A percentile compares a stretch with the other conserved stretches of the same genome.
phyloP scores from a whole-genome alignment of 2,113 vertebrate genomes.

The Orthonyx spaldingii region DNA sequence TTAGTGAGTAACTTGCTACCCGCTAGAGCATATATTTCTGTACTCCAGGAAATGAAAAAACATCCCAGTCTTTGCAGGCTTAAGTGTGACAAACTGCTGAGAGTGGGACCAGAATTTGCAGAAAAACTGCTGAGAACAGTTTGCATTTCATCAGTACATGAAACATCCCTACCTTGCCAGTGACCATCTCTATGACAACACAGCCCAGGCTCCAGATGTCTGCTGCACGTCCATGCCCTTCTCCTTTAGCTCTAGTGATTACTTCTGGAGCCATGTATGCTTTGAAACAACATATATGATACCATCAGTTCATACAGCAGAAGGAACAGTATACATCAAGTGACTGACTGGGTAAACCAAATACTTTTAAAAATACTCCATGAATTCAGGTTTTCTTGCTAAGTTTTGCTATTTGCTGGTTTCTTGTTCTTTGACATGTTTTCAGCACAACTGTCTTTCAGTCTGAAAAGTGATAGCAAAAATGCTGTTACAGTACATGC shows the following conservation, averaged over 20 bases:
- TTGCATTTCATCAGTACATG: background rate
- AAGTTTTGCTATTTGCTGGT: background rate
- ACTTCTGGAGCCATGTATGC: conserved; percentile 99
- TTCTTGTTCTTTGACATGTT: background rate
- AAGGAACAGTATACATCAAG: background rate
- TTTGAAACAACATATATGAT: conserved; percentile 49
- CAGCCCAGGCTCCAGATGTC: conserved; percentile 98
- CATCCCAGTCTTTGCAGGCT: background rate
- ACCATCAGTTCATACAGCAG: background rate
- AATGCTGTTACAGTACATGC: background rate
- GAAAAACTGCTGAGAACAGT: background rate
- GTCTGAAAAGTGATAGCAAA: background rate
- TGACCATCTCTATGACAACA: conserved; percentile 98
- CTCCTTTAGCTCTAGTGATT: conserved; percentile 96
- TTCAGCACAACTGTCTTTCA: background rate
- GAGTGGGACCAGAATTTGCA: background rate
- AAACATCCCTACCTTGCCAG: conserved; percentile 86
- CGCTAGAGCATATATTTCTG: background rate
- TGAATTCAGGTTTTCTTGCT: background rate
- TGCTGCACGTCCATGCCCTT: conserved; percentile 94
- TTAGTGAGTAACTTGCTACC: background rate
- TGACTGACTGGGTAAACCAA: background rate
- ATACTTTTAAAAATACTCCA: background rate
- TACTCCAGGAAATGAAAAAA: background rate
- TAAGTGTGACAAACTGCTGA: background rate